Evolutionary conservation across 1,140 invertebrate species (phyloP).

Genomic region (Drosophila varians): DNA sequence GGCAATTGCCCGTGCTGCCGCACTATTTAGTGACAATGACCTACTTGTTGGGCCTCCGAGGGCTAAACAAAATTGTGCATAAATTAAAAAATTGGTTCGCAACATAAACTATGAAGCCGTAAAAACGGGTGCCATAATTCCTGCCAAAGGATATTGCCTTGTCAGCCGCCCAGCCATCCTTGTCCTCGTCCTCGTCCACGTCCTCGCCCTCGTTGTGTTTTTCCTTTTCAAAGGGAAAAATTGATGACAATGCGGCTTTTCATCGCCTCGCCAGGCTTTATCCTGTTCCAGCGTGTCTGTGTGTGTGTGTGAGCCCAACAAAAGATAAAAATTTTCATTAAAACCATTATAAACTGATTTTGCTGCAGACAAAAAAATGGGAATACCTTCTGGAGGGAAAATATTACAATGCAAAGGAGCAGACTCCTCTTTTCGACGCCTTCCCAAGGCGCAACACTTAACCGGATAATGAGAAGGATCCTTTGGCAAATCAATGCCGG

Average conservation of each 20-base stretch:
- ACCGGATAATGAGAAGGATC: slow-evolving; percentile 39
- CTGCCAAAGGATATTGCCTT: slow-evolving; percentile 43
- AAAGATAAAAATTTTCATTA: slow-evolving; percentile 81
- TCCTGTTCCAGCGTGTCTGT: slow-evolving; percentile 1
- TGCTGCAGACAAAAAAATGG: slow-evolving; percentile 34
- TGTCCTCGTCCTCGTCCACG: not conserved
- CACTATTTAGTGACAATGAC: slow-evolving; percentile 73
- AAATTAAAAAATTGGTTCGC: slow-evolving; percentile 72
- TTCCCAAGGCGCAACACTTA: slow-evolving; percentile 19
- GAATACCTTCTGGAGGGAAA: slow-evolving; percentile 29
- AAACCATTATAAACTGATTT: slow-evolving; percentile 72
- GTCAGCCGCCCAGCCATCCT: slow-evolving; percentile 6
- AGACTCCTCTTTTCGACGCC: slow-evolving; percentile 5
- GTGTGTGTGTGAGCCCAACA: slow-evolving; percentile 47
- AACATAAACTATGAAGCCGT: slow-evolving; percentile 71
- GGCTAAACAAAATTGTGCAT: slow-evolving; percentile 68
- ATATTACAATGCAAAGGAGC: slow-evolving; percentile 21
- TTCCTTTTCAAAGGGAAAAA: slow-evolving; percentile 57
- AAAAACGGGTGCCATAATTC: slow-evolving; percentile 48
- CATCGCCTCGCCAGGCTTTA: slow-evolving; percentile 54
- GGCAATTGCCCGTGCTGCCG: slow-evolving; percentile 64
- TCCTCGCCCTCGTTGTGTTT: slow-evolving; percentile 1
- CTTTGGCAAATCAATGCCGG: slow-evolving; percentile 20
- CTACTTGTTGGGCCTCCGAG: slow-evolving; percentile 52
- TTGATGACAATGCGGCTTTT: slow-evolving; percentile 81